Evolutionary conservation across 2,797 vertebrate genomes (phyloP).

Genomic region (Ctenochaetus hawaiiensis): DNA sequence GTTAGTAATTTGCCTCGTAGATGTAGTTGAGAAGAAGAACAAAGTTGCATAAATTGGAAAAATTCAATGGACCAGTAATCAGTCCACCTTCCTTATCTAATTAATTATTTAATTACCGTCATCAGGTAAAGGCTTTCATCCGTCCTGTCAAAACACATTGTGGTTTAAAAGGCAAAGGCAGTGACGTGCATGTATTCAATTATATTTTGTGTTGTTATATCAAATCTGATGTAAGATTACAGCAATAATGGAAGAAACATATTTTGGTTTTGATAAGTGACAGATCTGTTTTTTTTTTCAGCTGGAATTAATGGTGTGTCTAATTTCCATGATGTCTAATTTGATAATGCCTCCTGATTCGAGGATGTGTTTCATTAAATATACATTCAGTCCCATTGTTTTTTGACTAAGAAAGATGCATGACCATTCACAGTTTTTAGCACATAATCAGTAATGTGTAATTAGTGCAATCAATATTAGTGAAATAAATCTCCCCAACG

Average conservation of each 20-base stretch:
- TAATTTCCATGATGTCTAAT: slow-evolving; percentile 63
- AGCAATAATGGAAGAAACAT: slow-evolving; percentile 7
- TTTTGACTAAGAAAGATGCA: slow-evolving; percentile 59
- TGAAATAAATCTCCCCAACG: slow-evolving; percentile 56
- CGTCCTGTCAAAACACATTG: not conserved
- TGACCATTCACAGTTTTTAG: slow-evolving; percentile 52
- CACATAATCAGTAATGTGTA: slow-evolving; percentile 69
- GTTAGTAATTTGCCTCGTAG: no score
- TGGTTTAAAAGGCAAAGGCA: slow-evolving; percentile 1
- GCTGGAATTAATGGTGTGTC: slow-evolving; percentile 31
- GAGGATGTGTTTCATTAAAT: slow-evolving; percentile 35
- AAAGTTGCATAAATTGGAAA: no score
- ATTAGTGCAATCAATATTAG: slow-evolving; percentile 75
- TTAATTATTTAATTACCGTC: no score
- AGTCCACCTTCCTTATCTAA: slow-evolving; percentile 4
- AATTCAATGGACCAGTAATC: slow-evolving; percentile 17
- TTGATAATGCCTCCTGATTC: slow-evolving; percentile 44
- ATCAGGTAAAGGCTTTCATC: slow-evolving; percentile 7
- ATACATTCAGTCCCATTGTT: slow-evolving; percentile 56
- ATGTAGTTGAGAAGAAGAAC: no score
- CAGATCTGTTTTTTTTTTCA: slow-evolving; percentile 12
- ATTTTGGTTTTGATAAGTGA: slow-evolving; percentile 39
- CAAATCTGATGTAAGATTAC: not conserved
- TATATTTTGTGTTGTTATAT: slow-evolving; percentile 20
- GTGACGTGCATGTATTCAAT: not conserved